Evolutionary conservation across 2,797 vertebrate species (phyloP), one percentile per base, ranked within the genome.

Genomic region (Odontamblyopus rebecca): DNA sequence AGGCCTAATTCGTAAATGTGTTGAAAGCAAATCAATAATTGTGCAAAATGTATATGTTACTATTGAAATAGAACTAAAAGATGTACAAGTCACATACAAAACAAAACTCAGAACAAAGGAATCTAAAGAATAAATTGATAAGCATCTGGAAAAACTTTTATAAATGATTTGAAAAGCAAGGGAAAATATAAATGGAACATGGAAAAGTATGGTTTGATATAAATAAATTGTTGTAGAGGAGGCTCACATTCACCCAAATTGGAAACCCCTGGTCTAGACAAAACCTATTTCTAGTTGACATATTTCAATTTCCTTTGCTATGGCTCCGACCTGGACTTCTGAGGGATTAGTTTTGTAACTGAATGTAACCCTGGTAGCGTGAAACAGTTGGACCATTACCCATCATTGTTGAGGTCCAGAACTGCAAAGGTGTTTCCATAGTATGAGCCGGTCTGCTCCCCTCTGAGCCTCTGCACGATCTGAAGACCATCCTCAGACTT

Each of bases 361-460:
- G 54, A 23, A 54, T 23, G 53, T 54, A 9, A 54, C 12, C 23
- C 23, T 26, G 54, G 54, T 26, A 23, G 9, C 3, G 7, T 57
- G 54, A 54, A 54, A 23, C 26, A 26, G 12, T 18, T 5, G 27
- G 59, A 32, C 29, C 9, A 6, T 18, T 89, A 98, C 96, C 94
- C 94, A 0, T 98, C 95, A 0, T 88, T 96, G 86, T 98, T 93
- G 82, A 98, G 93, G 89, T 98, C 97, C 0, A 92, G 72, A 68
- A 95, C 81, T 72, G 95, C 94, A 67, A 98, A 84, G 16, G 95
- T 90, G 27, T 95, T 95, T 65, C 97, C 97, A 2, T 96, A 98
- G 82, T 98, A 98, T 3, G 96, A 96, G 50, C 97, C 97, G 4
- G 93, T 94, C 88, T 98, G 97, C 11, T 94, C 90, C 1, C 97